Evolutionary conservation across 2,113 vertebrate genomes (phyloP).

Genomic region (Ancistrus triradiatus): DNA sequence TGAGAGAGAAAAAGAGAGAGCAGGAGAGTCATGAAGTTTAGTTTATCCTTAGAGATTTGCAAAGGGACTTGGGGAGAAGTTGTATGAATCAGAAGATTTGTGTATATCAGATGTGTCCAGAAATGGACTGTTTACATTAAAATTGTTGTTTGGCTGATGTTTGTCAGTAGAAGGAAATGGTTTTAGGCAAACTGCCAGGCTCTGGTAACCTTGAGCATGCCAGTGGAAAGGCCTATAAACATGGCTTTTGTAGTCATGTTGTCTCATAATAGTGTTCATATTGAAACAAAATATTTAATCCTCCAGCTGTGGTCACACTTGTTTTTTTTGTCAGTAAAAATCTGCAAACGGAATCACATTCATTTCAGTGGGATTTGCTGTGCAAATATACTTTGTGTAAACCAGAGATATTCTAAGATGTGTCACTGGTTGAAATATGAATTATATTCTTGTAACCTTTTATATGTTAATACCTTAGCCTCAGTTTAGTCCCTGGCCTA

Average conservation of each 20-base stretch:
- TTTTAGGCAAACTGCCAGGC: conserved; percentile 9
- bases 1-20: conserved; percentile 50
- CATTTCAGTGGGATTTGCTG: too few species aligned
- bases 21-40: conserved; percentile 21
- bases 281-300: background rate
- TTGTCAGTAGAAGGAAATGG: conserved; percentile 20
- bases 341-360: too few species aligned
- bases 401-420: too few species aligned
- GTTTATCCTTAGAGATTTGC: conserved; percentile 28
- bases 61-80: conserved; percentile 12
- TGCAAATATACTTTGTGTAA: too few species aligned
- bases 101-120: conserved; percentile 7
- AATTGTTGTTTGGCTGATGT: conserved; percentile 8
- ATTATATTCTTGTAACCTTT: too few species aligned
- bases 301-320: too few species aligned
- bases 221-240: background rate
- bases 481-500: too few species aligned
- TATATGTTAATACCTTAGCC: too few species aligned
- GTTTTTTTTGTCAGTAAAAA: too few species aligned
- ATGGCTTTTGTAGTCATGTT: too few species aligned
- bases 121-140: conserved; percentile 17
- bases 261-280: background rate
- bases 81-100: conserved; percentile 16
- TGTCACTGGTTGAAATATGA: too few species aligned
- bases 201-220: background rate